Evolutionary conservation across 1,140 invertebrate genomes (phyloP).

Genomic region (Artemia franciscana): DNA sequence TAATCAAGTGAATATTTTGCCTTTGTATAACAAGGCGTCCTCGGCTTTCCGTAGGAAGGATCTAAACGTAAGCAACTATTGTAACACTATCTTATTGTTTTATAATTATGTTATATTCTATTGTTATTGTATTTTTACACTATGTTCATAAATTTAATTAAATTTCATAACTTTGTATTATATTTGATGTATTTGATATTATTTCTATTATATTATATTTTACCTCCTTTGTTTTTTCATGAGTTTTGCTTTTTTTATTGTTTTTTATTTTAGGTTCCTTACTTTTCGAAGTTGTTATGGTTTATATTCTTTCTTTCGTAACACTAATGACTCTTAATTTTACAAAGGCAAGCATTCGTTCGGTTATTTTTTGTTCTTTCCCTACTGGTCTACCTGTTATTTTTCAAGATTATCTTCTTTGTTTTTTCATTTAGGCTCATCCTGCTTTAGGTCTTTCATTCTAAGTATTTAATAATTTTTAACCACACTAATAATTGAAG

Average conservation of each 20-base stretch:
- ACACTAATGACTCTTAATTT: too few relatives aligned
- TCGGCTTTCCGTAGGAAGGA: too few relatives aligned
- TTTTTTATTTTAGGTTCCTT: constrained; percentile 2
- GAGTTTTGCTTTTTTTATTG: background rate
- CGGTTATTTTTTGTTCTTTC: background rate
- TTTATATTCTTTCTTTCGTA: too few relatives aligned
- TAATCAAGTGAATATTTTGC: too few relatives aligned
- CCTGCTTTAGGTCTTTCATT: background rate
- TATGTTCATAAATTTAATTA: background rate
- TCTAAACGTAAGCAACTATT: too few relatives aligned
- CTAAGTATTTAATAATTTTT: background rate
- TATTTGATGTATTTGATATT: background rate
- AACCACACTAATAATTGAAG: background rate
- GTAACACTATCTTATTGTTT: background rate
- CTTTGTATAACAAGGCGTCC: too few relatives aligned
- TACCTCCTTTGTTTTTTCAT: background rate
- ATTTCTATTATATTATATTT: background rate
- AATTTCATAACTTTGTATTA: background rate
- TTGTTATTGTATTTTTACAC: background rate
- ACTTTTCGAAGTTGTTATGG: too few relatives aligned
- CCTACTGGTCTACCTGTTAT: background rate
- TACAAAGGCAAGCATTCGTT: background rate
- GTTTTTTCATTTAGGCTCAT: background rate
- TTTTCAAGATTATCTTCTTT: background rate
- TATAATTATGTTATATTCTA: background rate